Base-by-base conservation (phyloP, 2,113 vertebrate species). In the Ptychochromis oligacanthus region DNA sequence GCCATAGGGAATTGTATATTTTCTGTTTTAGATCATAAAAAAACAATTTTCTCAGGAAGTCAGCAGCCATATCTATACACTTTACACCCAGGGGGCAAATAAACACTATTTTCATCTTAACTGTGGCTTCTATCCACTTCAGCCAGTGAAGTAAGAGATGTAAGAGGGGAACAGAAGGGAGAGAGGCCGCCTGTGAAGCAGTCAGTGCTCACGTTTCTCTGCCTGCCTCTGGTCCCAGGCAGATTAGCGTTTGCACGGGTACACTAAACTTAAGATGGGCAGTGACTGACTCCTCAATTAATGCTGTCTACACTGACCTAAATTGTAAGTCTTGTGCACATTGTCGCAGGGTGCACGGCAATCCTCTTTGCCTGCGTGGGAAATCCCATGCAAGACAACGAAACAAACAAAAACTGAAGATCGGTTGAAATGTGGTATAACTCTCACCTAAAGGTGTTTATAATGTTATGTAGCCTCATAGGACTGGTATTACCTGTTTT, bases 201-300 rank as follows among this genome's bases (percentile, higher is more conserved):
- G 85, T 92, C 91, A 86, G 81, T 62, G 75, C 89, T 95, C 93
- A 94, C 89, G 91, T 93, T 95, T 90, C 87, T 90, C 75, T 59
- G 88, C 92, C 90, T 92, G 87, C 82, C 75, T 86, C 82, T 75
- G 55, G 82, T 82, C 77, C 59, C 86, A 65, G 85, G 88, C 88
- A 93, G 94, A 95, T 95, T 93, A 95, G 82, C 57, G 77, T 75
- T 75, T 86, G 88, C 93, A 93, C 34, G 87, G 81, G 84, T 86
- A 88, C 67, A 43, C 83, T 91, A 88, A 91, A 61, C 75, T 87
- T 78, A 90, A 87, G 55, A 86, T 83, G 79, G 82, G 78, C 81
- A 89, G 36, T 85, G 91, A 81, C 82, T 87, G 89, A 87, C 88
- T 89, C 80, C 14, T 87, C 80, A 87, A 65, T 88, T 87, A 89